These are phyloP conservation scores for Saturnia japonica DNA, from an alignment of 2,888 invertebrate species.

Conservation along the genomic window DNA sequence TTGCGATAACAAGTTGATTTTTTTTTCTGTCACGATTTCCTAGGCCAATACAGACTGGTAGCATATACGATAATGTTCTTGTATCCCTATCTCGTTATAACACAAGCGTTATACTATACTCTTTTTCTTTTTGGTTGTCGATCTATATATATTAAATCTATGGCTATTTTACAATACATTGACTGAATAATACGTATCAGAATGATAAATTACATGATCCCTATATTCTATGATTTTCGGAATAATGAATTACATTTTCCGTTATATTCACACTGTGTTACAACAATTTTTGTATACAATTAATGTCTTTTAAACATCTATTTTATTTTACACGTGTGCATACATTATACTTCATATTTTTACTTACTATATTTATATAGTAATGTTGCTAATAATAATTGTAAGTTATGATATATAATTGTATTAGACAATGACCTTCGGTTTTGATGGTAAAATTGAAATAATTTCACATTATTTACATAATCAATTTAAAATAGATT, in stretches of 20 bases:
- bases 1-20: too few relatives aligned
- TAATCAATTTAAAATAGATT: background rate
- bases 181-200: background rate
- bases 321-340: background rate
- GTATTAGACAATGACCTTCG: slow-evolving; percentile 1
- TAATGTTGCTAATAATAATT: background rate
- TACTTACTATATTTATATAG: background rate
- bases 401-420: background rate
- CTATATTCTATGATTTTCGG: background rate
- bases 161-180: background rate
- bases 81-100: too few relatives aligned
- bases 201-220: background rate
- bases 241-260: background rate
- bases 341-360: background rate
- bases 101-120: too few relatives aligned
- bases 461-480: background rate
- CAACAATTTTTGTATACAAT: background rate
- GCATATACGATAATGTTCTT: too few relatives aligned
- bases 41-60: too few relatives aligned
- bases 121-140: too few relatives aligned
- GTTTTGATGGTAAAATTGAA: slow-evolving; percentile 5
- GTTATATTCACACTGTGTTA: background rate
- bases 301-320: background rate
- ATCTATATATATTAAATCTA: too few relatives aligned
- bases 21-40: too few relatives aligned